Percentiles rank a stretch among this genome's conserved stretches.
Conservation (phyloP, 2,113 vertebrate genomes). For the Hippopotamus amphibius region DNA sequence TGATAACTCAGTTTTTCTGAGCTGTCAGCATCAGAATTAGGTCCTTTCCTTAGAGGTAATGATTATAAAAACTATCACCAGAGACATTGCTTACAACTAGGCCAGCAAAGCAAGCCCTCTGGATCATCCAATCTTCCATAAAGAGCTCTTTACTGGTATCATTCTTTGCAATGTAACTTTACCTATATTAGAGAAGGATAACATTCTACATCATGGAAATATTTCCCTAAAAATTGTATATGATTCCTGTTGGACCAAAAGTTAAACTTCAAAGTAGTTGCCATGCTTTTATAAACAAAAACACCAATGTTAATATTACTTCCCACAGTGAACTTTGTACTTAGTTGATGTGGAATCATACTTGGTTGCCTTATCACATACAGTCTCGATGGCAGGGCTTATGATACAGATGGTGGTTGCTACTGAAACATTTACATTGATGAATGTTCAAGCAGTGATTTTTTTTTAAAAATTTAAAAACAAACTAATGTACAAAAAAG, state of each 20-base stretch:
- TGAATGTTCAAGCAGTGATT: background rate
- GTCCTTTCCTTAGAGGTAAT: background rate
- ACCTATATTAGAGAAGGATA: background rate
- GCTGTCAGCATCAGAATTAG: background rate
- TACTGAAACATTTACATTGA: background rate
- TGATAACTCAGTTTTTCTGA: background rate
- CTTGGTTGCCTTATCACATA: background rate
- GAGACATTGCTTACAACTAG: background rate
- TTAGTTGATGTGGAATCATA: background rate
- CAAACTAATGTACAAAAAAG: background rate
- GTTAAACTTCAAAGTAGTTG: background rate
- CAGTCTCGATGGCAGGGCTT: background rate
- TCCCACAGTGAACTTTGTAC: background rate
- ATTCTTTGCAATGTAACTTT: background rate
- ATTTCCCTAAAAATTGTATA: background rate
- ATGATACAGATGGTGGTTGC: background rate
- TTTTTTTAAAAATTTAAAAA: background rate
- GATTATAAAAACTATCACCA: background rate
- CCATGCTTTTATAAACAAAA: background rate
- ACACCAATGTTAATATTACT: background rate
- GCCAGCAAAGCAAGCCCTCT: background rate
- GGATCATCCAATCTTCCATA: background rate
- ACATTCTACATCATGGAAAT: background rate
- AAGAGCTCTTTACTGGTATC: background rate
- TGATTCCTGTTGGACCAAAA: background rate